Evolutionary conservation across 2,113 vertebrate genomes (phyloP), one percentile per base, ranked within the genome.

Genomic region (Neodon shergylaensis): DNA sequence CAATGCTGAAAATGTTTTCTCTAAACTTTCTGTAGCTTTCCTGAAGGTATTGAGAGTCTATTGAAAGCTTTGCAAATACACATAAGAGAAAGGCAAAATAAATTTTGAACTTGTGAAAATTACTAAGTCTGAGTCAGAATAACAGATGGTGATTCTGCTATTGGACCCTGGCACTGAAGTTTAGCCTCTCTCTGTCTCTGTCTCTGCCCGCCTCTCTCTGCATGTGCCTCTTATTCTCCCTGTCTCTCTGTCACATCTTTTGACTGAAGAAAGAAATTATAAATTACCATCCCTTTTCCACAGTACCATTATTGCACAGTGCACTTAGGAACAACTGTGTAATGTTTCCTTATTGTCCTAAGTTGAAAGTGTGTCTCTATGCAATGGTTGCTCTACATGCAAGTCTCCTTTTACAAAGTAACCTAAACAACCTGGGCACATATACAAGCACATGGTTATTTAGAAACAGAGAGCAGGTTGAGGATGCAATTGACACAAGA

Each of bases 101-200:
- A 22, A 42, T 65, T 90, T 77, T 4, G 31, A 82, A 58, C n/a
- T 7, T 6, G 1, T 42, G 24, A 3, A 61, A 47, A 77, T 7
- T 39, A 58, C 5, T 11, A 84, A 21, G 10, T 1, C 9, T 3
- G 3, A 84, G 26, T 14, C 9, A 17, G 17, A 2, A 0, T 0
- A 24, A 8, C 52, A 6, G 39, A 12, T 13, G 65, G 0, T 61
- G 70, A 73, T 49, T 85, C 84, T 66, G 19, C 19, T 36, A 22
- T 17, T 9, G 31, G 1, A 0, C 12, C 2, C 10, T 8, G 13
- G 9, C 9, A 16, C 47, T 88, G 61, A 66, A 31, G 13, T 31
- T 39, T 68, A 90, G 33, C 3, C 36, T 19, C 7, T 65, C 8
- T 65, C 26, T 61, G 22, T 61, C 6, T 65, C 58, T 78, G 5